Percentiles rank a stretch among this genome's conserved stretches.
Evolutionary conservation across 2,888 invertebrate species (phyloP).

Genomic region (Crematogaster levior): DNA sequence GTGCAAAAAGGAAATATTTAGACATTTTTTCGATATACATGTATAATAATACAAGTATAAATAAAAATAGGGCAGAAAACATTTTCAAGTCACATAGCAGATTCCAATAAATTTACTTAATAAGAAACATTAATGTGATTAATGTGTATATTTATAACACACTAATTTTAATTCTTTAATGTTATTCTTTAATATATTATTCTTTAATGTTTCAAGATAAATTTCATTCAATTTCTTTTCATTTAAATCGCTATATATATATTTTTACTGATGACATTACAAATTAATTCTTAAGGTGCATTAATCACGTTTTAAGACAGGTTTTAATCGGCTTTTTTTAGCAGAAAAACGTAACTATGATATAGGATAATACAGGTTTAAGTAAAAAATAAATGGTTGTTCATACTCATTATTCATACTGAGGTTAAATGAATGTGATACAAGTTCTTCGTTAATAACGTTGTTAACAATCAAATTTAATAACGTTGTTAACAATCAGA

Average conservation of each 20-base stretch:
- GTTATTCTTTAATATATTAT: no score
- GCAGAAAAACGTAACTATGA: not conserved
- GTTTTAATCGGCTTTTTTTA: not conserved
- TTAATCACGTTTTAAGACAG: constrained; percentile 1
- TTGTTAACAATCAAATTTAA: no score
- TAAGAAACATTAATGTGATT: no score
- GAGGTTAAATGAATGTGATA: constrained; percentile 68
- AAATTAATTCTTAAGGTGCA: not conserved
- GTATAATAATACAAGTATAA: no score
- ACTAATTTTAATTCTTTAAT: not conserved
- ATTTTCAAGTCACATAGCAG: no score
- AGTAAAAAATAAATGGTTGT: constrained; percentile 69
- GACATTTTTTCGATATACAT: no score
- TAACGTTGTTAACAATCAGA: constrained; percentile 54
- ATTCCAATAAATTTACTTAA: no score
- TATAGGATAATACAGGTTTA: constrained; percentile 48
- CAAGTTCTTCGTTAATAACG: constrained; percentile 63
- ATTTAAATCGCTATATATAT: not conserved
- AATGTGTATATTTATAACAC: not conserved
- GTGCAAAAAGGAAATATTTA: no score
- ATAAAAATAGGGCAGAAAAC: no score
- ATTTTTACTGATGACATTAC: not conserved
- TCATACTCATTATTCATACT: constrained; percentile 65
- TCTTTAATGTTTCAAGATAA: not conserved
- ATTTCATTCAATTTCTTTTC: not conserved